These are phyloP conservation scores for Gallinago solitaria DNA, from an alignment of 2,797 vertebrate genomes.

Conservation along the genomic window DNA sequence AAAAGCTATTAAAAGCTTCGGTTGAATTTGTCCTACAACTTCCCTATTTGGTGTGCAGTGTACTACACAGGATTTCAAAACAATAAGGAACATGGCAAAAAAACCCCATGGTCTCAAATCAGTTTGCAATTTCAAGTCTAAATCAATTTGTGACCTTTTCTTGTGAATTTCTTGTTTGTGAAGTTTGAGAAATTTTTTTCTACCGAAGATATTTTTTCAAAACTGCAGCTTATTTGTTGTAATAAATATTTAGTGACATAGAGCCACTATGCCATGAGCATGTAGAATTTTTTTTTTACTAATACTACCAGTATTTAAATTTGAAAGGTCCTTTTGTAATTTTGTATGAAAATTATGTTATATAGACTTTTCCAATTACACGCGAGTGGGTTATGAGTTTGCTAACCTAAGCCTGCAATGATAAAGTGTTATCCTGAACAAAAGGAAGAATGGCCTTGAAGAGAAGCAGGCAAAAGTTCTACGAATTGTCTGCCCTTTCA, in stretches of 20 bases:
- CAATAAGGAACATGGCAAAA: background rate
- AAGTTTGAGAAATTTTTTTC: background rate
- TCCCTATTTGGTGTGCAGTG: background rate
- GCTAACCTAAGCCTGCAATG: background rate
- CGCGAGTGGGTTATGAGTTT: background rate
- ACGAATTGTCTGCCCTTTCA: background rate
- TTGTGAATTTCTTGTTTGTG: background rate
- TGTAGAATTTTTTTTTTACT: background rate
- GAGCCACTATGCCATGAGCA: accelerated
- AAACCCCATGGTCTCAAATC: background rate
- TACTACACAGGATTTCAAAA: background rate
- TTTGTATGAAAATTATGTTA: background rate
- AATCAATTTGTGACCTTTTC: background rate
- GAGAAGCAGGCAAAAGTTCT: background rate
- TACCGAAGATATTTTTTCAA: background rate
- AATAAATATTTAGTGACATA: background rate
- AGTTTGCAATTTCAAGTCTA: background rate
- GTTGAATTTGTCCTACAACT: background rate
- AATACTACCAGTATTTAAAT: background rate
- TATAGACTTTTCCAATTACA: background rate
- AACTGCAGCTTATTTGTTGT: background rate
- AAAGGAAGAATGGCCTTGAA: background rate
- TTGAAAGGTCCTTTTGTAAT: background rate
- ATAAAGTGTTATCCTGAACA: background rate
- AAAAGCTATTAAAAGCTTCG: background rate